Evolutionary conservation across 2,888 invertebrate genomes (phyloP).

Genomic region (Leucophenga maculata): DNA sequence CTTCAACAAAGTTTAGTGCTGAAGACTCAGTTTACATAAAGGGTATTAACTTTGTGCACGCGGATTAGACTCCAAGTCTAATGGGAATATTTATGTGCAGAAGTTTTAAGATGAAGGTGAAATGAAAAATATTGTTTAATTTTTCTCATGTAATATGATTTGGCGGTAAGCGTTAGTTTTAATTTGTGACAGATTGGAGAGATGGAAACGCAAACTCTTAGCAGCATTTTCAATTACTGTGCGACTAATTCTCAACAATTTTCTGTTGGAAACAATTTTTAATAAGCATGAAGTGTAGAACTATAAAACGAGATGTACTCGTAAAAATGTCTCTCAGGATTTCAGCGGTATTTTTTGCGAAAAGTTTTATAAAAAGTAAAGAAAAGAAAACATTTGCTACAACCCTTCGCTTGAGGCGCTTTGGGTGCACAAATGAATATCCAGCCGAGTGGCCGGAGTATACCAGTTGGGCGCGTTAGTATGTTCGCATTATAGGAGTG

Average conservation of each 20-base stretch:
- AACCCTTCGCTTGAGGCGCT: not conserved
- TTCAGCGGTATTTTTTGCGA: conserved; percentile 34
- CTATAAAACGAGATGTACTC: not conserved
- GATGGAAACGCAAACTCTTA: not conserved
- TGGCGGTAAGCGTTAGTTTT: not conserved
- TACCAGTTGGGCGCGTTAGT: not conserved
- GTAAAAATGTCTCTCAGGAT: conserved; percentile 37
- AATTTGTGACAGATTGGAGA: not conserved
- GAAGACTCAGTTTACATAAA: not conserved
- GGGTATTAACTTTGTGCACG: too few species aligned
- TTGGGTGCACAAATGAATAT: not conserved
- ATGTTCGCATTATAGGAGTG: not conserved
- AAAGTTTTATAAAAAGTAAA: conserved; percentile 31
- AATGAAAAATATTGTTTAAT: not conserved
- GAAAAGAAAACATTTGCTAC: not conserved
- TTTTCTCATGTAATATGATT: not conserved
- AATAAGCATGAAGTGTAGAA: not conserved
- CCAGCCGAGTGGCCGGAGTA: not conserved
- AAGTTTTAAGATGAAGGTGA: not conserved
- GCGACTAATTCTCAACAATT: not conserved
- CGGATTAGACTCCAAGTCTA: too few species aligned
- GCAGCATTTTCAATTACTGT: not conserved
- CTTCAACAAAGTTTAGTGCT: not conserved
- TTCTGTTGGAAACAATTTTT: not conserved
- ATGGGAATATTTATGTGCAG: not conserved